Base-by-base conservation (phyloP, 2,797 vertebrate genomes). In the Lateolabrax maculatus region DNA sequence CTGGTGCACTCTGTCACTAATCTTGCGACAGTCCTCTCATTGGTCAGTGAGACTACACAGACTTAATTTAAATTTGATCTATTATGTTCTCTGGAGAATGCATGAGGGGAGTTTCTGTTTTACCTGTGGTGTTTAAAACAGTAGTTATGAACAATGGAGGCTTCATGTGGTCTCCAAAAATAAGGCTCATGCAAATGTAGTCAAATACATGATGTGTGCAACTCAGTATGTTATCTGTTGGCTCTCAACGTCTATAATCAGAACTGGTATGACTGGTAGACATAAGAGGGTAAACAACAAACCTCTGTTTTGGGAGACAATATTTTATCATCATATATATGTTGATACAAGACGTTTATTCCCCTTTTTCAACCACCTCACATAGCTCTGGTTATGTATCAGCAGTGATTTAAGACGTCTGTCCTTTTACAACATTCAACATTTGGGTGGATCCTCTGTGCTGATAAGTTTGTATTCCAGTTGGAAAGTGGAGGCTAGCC, bases 141-240 rank as follows among this genome's bases (percentile, higher is more conserved):
- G 55, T 55, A 48, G 43, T 58, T 53, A 11, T 18, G 41, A 82
- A 87, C 81, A 86, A 85, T 64, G 43, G 62, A 58, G 60, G 58
- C 62, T 69, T 89, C 37, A 58, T 81, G 55, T 19, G 11, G 16
- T 70, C 55, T 75, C 44, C 27, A 57, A 79, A 87, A 88, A 81
- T 61, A 62, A 39, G 25, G 3, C 15, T 37, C 37, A 93, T 89
- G 88, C 79, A 91, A 92, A 92, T 85, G 13, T 75, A 90, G 29
- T 70, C 83, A 91, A 91, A 91, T 90, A 23, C 29, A 43, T 1
- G 3, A 58, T 48, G 31, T 77, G 44, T 77, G 68, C 13, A 61
- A 36, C 29, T 53, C 23, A 46, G 19, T 52, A 36, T 37, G 63
- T 79, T 87, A 86, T 87, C 69, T 74, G 60, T 80, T 55, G 64